Evolutionary conservation across 2,113 vertebrate genomes (phyloP).

Genomic region (Caranx ignobilis): DNA sequence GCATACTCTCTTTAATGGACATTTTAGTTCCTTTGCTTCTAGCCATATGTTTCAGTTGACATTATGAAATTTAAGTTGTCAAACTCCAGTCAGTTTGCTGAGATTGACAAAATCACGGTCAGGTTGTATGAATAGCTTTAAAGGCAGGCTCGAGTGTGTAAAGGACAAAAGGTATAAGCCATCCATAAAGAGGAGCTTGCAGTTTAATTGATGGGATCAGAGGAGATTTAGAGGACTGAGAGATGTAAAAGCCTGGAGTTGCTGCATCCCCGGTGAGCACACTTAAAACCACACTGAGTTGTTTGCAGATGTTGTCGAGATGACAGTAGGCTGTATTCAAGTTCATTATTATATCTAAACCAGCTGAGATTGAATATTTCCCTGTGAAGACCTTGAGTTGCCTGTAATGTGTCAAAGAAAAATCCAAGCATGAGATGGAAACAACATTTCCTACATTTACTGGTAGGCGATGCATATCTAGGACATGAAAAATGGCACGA

Average conservation of each 20-base stretch:
- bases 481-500: slow-evolving; percentile 50
- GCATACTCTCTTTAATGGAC: background rate
- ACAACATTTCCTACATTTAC: slow-evolving; percentile 25
- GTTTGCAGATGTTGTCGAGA: slow-evolving; percentile 66
- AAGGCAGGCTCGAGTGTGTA: slow-evolving; percentile 30
- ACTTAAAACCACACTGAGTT: slow-evolving; percentile 39
- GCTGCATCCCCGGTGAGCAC: slow-evolving; percentile 45
- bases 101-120: slow-evolving; percentile 11
- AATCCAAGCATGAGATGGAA: slow-evolving; percentile 32
- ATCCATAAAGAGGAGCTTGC: slow-evolving; percentile 52
- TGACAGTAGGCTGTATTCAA: slow-evolving; percentile 53
- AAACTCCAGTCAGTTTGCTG: slow-evolving; percentile 32
- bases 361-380: slow-evolving; percentile 50
- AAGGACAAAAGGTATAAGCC: slow-evolving; percentile 65
- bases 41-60: background rate
- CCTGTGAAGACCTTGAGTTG: slow-evolving; percentile 24
- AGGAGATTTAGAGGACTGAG: slow-evolving; percentile 66
- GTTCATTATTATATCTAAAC: slow-evolving; percentile 59
- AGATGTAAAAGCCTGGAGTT: slow-evolving; percentile 58
- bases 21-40: background rate
- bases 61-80: slow-evolving; percentile 18
- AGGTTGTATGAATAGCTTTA: slow-evolving; percentile 29
- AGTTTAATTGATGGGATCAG: slow-evolving; percentile 75
- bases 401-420: slow-evolving; percentile 52
- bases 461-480: slow-evolving; percentile 38